Base-by-base conservation (phyloP, 1,140 invertebrate genomes). In the Dufourea novaeangliae region DNA sequence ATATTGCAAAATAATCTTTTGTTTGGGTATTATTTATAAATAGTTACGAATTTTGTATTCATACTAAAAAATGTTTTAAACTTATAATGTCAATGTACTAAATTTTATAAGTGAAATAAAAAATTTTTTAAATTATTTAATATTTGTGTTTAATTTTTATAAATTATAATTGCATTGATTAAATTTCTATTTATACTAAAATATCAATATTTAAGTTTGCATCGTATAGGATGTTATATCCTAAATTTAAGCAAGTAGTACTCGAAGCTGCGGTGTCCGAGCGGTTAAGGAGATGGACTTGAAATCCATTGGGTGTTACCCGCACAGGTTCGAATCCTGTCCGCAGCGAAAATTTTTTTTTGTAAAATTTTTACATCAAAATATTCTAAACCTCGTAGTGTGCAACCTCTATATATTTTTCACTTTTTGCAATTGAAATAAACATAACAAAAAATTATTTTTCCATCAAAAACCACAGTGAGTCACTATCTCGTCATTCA, bases 271-370 rank as follows among this genome's bases (percentile, higher is more conserved):
- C 92, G 93, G 92, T 93, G 92, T 92, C 91, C 93, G 93, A 94
- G 93, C 93, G 93, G 94, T 95, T 95, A 95, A 95, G 94, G 94
- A 94, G 94, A 94, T 94, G 94, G 94, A 95, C 94, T 95, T 94
- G 95, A 95, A 95, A 95, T 95, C 94, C 94, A 94, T 94, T 95
- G 94, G 94, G 94, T 93, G 94, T 89, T 95, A 93, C 94, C 95
- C 94, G 94, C 95, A 94, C 94, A 95, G 94, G 95, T 95, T 95
- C 95, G 94, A 95, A 95, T 95, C 95, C 95, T 95, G 94, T 94
- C 94, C 94, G 93, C 94, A 94, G 94, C 95, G 94, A 72, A 69
- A 61, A 78, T 85, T 91, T 92, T 91, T 88, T 85, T 80, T 84
- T 69, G 34, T 12, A 29, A 67, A 50, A 68, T 56, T 27, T 44